Base-by-base conservation (phyloP, 2,113 vertebrate genomes). In the Cryptotis parvus region DNA sequence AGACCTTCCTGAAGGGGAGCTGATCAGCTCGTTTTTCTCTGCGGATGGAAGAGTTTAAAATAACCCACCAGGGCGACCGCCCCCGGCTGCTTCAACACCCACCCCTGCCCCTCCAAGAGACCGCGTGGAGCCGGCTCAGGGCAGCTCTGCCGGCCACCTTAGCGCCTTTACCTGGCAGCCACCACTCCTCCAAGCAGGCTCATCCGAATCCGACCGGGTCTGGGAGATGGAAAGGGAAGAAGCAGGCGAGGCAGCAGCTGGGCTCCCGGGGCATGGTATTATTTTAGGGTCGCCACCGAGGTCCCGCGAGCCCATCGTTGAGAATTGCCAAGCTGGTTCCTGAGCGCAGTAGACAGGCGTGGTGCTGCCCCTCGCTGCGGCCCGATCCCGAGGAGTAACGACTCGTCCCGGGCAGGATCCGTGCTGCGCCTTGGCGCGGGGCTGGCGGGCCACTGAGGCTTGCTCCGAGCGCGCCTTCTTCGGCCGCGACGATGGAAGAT, bases 121-220 rank as follows among this genome's bases (percentile, higher is more conserved):
- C 15, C 65, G 27, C 27, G 1, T 41, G 73, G 75, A 68, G 69
- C n/a, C 43, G 37, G 6, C 20, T 1, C 2, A 52, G 58, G 1
- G 9, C 79, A 45, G 69, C 49, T 35, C 29, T 0, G 29, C 12
- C 9, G 7, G 33, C 39, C 29, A 0, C 37, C 39, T 27, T 41
- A 35, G 79, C 16, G 82, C 63, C 83, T 90, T 98, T 98, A 98
- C 98, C 97, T 97, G 94, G 69, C 85, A 45, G 58, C 73, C 52
- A 88, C 4, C n/a, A 91, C 90, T 90, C 83, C 72, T 90, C 29
- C 66, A 29, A 3, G 66, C 74, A 89, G 37, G 89, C 85, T 98
- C 97, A 98, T 96, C 98, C 98, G 94, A 98, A 98, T 93, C 97
- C 98, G 87, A 97, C 97, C 0, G 98, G 98, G 94, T 98, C 98